phyloP scores from a whole-genome alignment of 1,140 invertebrate species.

The Pollicipes pollicipes region DNA sequence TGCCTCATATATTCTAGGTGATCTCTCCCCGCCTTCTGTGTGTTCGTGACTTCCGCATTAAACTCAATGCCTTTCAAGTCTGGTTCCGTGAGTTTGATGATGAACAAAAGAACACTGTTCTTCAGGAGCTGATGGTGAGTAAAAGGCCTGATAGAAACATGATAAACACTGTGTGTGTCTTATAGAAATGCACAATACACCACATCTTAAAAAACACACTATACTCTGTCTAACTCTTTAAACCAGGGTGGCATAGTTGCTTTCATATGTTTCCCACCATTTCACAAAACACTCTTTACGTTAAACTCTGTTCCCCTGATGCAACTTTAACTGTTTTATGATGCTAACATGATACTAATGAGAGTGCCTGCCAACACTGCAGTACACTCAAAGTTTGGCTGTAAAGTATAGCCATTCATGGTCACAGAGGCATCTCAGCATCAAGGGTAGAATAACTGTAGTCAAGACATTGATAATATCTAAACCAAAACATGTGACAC shows the following conservation, averaged over 20 bases:
- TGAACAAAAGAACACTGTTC: constrained; percentile 30
- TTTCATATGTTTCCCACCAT: not conserved
- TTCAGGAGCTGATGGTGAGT: constrained; percentile 29
- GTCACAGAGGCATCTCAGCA: too few relatives aligned
- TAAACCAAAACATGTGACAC: too few relatives aligned
- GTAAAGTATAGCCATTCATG: too few relatives aligned
- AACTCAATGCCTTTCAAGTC: not conserved
- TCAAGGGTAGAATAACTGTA: too few relatives aligned
- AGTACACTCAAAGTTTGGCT: too few relatives aligned
- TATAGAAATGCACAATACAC: not conserved
- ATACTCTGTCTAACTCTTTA: not conserved
- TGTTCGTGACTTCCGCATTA: not conserved
- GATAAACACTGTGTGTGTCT: not conserved
- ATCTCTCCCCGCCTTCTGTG: not conserved
- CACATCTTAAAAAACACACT: too few relatives aligned
- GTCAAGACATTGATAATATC: too few relatives aligned
- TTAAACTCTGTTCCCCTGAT: not conserved
- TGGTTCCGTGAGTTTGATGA: constrained; percentile 32
- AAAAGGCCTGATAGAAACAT: constrained; percentile 1
- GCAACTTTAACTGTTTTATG: too few relatives aligned
- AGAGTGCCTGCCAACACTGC: too few relatives aligned
- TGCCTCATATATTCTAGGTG: not conserved
- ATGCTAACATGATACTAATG: too few relatives aligned
- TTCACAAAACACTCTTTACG: not conserved
- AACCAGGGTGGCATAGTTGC: not conserved